phyloP scores from a whole-genome alignment of 2,113 vertebrate species.

The Paralichthys olivaceus region DNA sequence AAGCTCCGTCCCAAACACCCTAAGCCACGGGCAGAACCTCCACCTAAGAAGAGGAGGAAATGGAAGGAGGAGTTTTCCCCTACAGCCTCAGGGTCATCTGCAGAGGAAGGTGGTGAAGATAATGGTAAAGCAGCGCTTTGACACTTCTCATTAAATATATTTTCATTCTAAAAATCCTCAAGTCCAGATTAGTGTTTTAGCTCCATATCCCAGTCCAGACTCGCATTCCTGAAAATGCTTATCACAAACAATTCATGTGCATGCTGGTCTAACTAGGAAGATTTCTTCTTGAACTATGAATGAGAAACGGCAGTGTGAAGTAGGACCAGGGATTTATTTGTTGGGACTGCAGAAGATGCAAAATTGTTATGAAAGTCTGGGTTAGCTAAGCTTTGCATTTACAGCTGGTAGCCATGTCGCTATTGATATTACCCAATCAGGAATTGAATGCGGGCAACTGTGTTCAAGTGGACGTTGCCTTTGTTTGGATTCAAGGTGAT shows the following conservation, averaged over 20 bases:
- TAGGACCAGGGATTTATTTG: no score
- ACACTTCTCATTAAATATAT: neutral
- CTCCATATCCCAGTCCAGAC: neutral
- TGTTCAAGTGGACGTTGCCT: no score
- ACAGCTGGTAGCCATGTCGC: no score
- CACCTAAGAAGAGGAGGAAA: slow-evolving; percentile 97
- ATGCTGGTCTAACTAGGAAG: neutral
- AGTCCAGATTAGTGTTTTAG: neutral
- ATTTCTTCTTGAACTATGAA: no score
- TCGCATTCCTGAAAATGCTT: neutral
- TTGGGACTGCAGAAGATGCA: no score
- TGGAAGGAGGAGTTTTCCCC: slow-evolving; percentile 95
- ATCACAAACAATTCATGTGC: neutral
- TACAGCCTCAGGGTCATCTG: slow-evolving; percentile 89
- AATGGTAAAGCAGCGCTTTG: slow-evolving; percentile 83
- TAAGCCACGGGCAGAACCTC: slow-evolving; percentile 92
- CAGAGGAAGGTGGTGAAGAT: slow-evolving; percentile 88
- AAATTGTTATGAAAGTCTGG: no score
- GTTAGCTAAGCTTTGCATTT: no score
- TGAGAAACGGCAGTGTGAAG: no score
- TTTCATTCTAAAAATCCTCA: neutral
- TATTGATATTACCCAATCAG: no score
- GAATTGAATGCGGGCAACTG: no score
- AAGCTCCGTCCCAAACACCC: slow-evolving; percentile 92
- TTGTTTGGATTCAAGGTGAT: no score